Evolutionary conservation across 2,113 vertebrate species (phyloP).

Genomic region (Coryphaenoides rupestris): DNA sequence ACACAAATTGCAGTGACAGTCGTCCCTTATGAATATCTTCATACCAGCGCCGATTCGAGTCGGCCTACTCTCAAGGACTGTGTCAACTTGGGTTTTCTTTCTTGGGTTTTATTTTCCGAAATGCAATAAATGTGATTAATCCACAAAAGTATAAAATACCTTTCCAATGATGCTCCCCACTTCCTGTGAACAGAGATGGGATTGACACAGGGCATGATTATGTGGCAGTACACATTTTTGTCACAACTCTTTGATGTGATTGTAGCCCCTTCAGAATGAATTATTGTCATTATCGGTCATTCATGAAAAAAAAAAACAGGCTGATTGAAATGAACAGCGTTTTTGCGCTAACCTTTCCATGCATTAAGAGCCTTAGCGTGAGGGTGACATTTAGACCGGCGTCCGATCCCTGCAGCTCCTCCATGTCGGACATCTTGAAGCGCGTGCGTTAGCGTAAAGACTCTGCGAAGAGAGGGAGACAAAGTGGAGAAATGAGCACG

Average conservation of each 20-base stretch:
- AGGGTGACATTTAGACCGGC: constrained; percentile 84
- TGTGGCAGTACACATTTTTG: constrained; percentile 7
- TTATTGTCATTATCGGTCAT: not conserved
- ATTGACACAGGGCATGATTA: constrained; percentile 27
- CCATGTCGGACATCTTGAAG: constrained; percentile 73
- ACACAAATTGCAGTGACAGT: too few species aligned
- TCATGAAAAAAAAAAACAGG: not conserved
- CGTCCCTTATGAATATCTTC: too few species aligned
- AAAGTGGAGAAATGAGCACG: constrained; percentile 12
- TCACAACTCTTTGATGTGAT: not conserved
- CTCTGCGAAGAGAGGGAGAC: constrained; percentile 61
- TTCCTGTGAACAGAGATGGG: constrained; percentile 74
- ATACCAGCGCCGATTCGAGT: too few species aligned
- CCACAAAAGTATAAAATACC: constrained; percentile 61
- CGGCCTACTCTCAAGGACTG: too few species aligned
- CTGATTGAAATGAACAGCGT: not conserved
- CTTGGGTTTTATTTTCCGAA: too few species aligned
- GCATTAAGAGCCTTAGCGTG: constrained; percentile 88
- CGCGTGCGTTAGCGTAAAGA: constrained; percentile 55
- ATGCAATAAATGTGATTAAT: too few species aligned
- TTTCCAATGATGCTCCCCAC: constrained; percentile 93
- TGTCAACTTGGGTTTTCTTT: too few species aligned
- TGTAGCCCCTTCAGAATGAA: constrained; percentile 5
- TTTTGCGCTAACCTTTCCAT: constrained; percentile 80
- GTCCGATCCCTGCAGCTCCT: constrained; percentile 75